These are phyloP conservation scores for Pachycephus smyrnensis DNA, from an alignment of 2,888 invertebrate species.

Conservation along the genomic window DNA sequence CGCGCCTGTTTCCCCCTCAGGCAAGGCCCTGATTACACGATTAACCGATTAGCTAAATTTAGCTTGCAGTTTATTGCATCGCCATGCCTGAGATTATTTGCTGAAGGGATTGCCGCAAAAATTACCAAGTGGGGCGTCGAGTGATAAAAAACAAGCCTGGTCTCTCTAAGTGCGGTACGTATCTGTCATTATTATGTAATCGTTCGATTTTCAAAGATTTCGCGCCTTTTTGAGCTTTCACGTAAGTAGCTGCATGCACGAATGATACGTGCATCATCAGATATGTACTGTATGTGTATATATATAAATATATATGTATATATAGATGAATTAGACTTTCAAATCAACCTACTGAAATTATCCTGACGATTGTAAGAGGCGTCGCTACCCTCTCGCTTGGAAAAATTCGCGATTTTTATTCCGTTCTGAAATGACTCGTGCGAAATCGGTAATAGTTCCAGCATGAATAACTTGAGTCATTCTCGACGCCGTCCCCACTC, in stretches of 20 bases:
- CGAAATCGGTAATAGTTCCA: slow-evolving; percentile 52
- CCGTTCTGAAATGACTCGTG: slow-evolving; percentile 54
- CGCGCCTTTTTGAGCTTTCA: not conserved
- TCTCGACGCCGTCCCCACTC: not conserved
- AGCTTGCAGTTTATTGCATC: slow-evolving; percentile 23
- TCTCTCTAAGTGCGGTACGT: not conserved
- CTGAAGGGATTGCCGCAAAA: slow-evolving; percentile 19
- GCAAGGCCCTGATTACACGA: not conserved
- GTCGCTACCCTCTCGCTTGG: slow-evolving; percentile 10
- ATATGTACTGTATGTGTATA: not conserved
- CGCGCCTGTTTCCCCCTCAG: not conserved
- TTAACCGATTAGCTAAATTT: slow-evolving; percentile 9
- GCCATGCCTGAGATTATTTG: slow-evolving; percentile 18
- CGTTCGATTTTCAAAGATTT: not conserved
- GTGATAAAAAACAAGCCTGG: slow-evolving; percentile 13
- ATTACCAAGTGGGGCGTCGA: slow-evolving; percentile 15
- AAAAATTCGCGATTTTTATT: slow-evolving; percentile 47
- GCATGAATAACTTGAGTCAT: not conserved
- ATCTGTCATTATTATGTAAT: not conserved
- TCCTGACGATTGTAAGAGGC: slow-evolving; percentile 48
- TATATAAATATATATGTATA: not conserved
- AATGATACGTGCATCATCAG: not conserved
- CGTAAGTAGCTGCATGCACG: not conserved
- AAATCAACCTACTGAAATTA: slow-evolving; percentile 45
- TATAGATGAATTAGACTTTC: slow-evolving; percentile 53